Conservation (phyloP, 30 jellyfish, hydroid and myxozoan genomes). For the Aurelia coerulea region DNA sequence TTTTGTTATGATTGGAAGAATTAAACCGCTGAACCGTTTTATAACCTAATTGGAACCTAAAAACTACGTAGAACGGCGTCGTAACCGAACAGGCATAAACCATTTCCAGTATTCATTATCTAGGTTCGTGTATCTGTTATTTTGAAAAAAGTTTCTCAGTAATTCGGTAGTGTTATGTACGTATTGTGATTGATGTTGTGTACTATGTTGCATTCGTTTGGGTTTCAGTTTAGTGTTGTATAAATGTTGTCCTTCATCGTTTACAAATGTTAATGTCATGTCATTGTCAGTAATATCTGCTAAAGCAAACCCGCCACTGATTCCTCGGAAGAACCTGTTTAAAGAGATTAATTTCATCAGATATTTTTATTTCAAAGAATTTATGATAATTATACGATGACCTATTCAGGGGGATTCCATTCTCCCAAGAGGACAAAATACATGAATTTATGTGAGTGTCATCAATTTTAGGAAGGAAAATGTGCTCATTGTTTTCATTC, state of each 20-base stretch:
- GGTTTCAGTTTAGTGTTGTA: slow-evolving; percentile 56
- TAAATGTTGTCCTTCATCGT: slow-evolving; percentile 36
- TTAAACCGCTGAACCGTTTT: too few relatives aligned
- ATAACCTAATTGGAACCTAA: too few relatives aligned
- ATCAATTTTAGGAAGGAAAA: too few relatives aligned
- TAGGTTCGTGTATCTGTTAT: slow-evolving; percentile 31
- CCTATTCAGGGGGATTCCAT: too few relatives aligned
- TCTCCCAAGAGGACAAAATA: too few relatives aligned
- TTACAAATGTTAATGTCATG: slow-evolving; percentile 54
- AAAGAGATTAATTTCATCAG: neutral
- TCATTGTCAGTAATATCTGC: slow-evolving; percentile 51
- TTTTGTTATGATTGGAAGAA: too few relatives aligned
- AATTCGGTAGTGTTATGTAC: slow-evolving; percentile 27
- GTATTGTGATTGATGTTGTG: slow-evolving; percentile 11
- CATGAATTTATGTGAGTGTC: too few relatives aligned
- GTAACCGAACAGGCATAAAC: slow-evolving; percentile 48
- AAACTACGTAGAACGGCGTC: slow-evolving; percentile 3
- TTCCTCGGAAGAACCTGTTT: slow-evolving; percentile 79
- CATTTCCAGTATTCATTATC: slow-evolving; percentile 52
- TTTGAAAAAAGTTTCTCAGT: slow-evolving; percentile 46
- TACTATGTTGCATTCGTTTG: slow-evolving; percentile 5
- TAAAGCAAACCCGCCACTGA: slow-evolving; percentile 77
- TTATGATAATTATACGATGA: too few relatives aligned
- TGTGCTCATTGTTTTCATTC: too few relatives aligned
- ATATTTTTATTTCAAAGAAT: too few relatives aligned